Base-by-base conservation (phyloP, 2,797 vertebrate genomes). In the Macropodus opercularis region DNA sequence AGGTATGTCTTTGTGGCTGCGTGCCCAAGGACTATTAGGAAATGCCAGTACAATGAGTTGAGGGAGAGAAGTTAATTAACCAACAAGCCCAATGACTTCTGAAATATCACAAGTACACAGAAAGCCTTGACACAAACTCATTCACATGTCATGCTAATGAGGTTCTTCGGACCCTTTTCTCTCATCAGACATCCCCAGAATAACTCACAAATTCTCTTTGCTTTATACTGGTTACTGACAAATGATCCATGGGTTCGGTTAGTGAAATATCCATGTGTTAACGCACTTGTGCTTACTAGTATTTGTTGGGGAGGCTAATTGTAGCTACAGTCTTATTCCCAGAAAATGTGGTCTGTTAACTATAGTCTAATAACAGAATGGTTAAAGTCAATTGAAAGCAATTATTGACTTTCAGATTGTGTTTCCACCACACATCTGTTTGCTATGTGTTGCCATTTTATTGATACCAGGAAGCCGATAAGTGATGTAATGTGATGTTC, bases 141-240 rank as follows among this genome's bases (percentile, higher is more conserved):
- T 76, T 72, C 29, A 61, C 60, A 63, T 63, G 69, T 32, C 55
- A 75, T 56, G 52, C 60, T 89, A 87, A 89, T 85, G 63, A 88
- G 75, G 7, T 12, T 55, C 17, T 46, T 5, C 39, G 26, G 50
- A 22, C 12, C 44, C 67, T 42, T 17, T 79, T 41, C 24, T 57
- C 7, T 18, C 1, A 9, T 14, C 60, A 59, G 73, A 66, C 68
- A 49, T 26, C n/a, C 21, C 2, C 54, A 35, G 40, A 40, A 3
- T 31, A 22, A 74, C 48, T 35, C 44, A 62, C 19, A 29, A 26
- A 14, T 24, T 38, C 50, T 42, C 47, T 17, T 58, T 29, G 2
- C 7, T 41, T 14, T 18, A 17, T 12, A n/a, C 31, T 53, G n/a
- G 17, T 6, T 17, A 2, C 15, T 5, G n/a, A 14, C 14, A 12